phyloP scores from a whole-genome alignment of 2,888 invertebrate genomes.

The Myopa tessellatipennis region DNA sequence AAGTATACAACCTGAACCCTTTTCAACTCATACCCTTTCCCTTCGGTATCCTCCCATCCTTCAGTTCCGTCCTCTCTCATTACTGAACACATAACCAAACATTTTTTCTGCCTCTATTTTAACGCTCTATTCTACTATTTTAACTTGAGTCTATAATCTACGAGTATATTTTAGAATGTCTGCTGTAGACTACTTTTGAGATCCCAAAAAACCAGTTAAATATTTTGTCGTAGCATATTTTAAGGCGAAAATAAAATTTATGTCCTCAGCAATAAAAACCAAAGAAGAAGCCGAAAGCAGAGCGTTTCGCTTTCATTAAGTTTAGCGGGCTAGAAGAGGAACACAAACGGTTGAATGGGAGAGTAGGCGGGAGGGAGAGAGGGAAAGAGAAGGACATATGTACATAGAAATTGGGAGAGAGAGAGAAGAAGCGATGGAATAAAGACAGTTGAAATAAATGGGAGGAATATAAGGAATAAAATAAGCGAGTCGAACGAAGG shows the following conservation, averaged over 20 bases:
- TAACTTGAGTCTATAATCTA: neutral
- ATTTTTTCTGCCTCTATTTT: too few species aligned
- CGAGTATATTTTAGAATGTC: neutral
- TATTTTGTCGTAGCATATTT: constrained; percentile 26
- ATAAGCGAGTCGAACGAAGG: neutral
- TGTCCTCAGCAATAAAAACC: neutral
- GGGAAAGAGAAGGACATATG: neutral
- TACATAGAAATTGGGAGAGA: neutral
- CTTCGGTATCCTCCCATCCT: neutral
- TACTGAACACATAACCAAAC: neutral
- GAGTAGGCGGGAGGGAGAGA: neutral
- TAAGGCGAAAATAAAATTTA: constrained; percentile 19
- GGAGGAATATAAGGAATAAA: neutral
- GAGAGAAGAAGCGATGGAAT: neutral
- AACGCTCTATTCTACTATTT: neutral
- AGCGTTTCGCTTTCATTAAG: constrained; percentile 6
- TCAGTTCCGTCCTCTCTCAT: neutral
- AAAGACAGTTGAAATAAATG: neutral
- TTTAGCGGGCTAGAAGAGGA: neutral
- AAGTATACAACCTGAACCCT: neutral
- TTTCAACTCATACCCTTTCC: neutral
- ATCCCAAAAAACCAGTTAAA: constrained; percentile 18
- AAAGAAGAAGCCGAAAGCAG: neutral
- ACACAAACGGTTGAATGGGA: neutral
- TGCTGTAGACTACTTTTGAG: too few species aligned